These are phyloP conservation scores for Callionymus lyra DNA, from an alignment of 2,113 vertebrate species.

Conservation along the genomic window DNA sequence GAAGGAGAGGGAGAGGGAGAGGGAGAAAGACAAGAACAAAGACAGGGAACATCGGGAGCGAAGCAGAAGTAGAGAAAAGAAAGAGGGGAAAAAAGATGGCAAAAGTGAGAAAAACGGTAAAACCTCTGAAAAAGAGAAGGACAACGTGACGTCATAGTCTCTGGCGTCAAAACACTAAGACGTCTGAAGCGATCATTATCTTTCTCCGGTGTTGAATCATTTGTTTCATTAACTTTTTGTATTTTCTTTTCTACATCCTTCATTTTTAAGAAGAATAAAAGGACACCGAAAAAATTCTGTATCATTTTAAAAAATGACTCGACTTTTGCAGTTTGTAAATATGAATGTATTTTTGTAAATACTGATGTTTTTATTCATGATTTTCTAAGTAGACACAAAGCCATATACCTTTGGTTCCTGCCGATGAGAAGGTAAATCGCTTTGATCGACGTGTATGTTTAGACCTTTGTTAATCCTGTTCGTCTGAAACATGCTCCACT, in stretches of 20 bases:
- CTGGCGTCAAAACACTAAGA: constrained; percentile 15
- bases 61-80: constrained; percentile 69
- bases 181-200: constrained; percentile 11
- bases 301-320: constrained; percentile 12
- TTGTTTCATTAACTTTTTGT: constrained; percentile 48
- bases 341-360: constrained; percentile 71
- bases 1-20: constrained; percentile 36
- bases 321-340: constrained; percentile 63
- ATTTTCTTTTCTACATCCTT: constrained; percentile 33
- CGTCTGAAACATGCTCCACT: too few species aligned
- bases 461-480: constrained; percentile 9
- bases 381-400: constrained; percentile 73
- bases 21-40: constrained; percentile 14
- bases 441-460: constrained; percentile 22
- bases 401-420: constrained; percentile 60
- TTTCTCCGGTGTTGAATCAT: constrained; percentile 25
- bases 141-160: constrained; percentile 35
- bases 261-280: constrained; percentile 33
- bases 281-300: constrained; percentile 20
- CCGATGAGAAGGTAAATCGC: constrained; percentile 44
- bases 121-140: constrained; percentile 53
- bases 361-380: constrained; percentile 71
- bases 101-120: constrained; percentile 70
- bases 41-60: constrained; percentile 48
- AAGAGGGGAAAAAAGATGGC: constrained; percentile 73